Conservation (phyloP, 2,888 invertebrate species). For the Drosophila affinis region DNA sequence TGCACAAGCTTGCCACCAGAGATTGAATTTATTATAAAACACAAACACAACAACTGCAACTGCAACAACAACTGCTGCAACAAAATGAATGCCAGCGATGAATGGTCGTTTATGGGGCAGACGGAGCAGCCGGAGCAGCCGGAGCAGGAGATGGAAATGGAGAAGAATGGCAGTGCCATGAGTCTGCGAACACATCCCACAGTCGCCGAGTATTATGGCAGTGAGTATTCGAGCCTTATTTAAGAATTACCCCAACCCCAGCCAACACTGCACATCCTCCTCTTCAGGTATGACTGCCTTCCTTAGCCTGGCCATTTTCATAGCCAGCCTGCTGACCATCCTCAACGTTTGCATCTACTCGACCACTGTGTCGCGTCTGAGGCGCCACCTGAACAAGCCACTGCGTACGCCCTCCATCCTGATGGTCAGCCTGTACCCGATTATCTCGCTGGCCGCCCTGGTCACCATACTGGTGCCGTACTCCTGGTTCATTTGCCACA, state of each 20-base stretch:
- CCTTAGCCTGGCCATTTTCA: conserved; percentile 77
- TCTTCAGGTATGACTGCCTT: conserved; percentile 80
- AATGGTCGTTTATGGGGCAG: conserved; percentile 19
- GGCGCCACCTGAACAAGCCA: conserved; percentile 62
- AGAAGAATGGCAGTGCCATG: conserved; percentile 39
- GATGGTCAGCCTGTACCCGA: conserved; percentile 80
- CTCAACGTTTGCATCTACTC: conserved; percentile 79
- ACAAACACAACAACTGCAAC: not conserved
- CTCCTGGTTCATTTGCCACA: conserved; percentile 81
- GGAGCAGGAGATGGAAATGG: conserved; percentile 2
- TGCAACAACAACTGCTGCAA: not conserved
- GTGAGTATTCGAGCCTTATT: conserved; percentile 58
- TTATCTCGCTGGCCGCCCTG: conserved; percentile 79
- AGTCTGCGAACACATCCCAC: conserved; percentile 69
- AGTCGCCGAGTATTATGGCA: conserved; percentile 76
- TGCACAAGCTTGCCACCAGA: conserved; percentile 51
- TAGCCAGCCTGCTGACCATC: conserved; percentile 73
- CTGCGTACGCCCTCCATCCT: conserved; percentile 66
- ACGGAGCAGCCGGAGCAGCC: conserved; percentile 32
- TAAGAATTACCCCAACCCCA: not conserved
- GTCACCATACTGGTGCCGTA: conserved; percentile 81
- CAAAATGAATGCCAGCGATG: conserved; percentile 44
- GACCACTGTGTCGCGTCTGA: conserved; percentile 71
- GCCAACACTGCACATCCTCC: not conserved
- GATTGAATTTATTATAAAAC: conserved; percentile 52